These are phyloP conservation scores for Blomia tropicalis DNA, from an alignment of 2,888 invertebrate species.

Conservation along the genomic window DNA sequence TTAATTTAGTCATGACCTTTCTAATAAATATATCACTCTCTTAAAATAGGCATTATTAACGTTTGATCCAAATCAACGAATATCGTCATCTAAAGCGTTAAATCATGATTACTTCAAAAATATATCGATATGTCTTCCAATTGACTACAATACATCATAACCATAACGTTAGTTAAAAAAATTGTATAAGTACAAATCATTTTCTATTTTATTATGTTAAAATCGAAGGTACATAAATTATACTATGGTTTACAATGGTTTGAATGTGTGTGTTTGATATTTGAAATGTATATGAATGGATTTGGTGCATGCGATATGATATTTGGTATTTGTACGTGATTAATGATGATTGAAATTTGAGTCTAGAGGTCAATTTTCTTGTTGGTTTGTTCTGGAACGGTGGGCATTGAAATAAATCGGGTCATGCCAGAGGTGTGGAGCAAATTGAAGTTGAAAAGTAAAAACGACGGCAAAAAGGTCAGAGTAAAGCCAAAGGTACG, in stretches of 20 bases:
- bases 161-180: too few relatives aligned
- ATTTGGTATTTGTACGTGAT: background rate
- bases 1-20: background rate
- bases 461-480: constrained; percentile 7
- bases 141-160: too few relatives aligned
- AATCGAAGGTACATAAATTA: too few relatives aligned
- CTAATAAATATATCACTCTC: background rate
- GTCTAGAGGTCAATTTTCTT: background rate
- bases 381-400: background rate
- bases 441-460: background rate
- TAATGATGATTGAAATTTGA: background rate
- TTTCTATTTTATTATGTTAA: too few relatives aligned
- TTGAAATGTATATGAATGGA: background rate
- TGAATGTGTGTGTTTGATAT: background rate
- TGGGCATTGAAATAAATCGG: background rate
- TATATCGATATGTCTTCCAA: constrained; percentile 21
- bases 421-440: background rate
- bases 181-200: too few relatives aligned
- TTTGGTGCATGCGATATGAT: background rate
- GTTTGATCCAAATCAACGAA: constrained; percentile 39
- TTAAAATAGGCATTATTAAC: constrained; percentile 32
- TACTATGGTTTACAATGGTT: too few relatives aligned
- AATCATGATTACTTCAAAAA: constrained; percentile 39
- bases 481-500: constrained; percentile 23
- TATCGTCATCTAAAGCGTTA: constrained; percentile 38